Conservation (phyloP, 2,888 invertebrate species). For the Aphidius colemani region DNA sequence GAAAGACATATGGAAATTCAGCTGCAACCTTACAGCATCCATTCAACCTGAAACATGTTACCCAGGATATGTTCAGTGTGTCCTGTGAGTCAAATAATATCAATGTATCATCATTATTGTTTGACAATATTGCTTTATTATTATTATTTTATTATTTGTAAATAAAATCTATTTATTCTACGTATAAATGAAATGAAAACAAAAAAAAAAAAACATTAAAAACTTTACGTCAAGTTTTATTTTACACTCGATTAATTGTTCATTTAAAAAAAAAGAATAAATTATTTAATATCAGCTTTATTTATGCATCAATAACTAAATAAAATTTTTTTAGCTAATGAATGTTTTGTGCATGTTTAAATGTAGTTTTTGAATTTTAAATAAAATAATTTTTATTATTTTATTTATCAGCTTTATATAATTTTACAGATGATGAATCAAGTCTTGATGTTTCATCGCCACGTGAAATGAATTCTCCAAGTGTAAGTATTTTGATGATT, state of each 20-base stretch:
- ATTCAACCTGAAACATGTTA: slow-evolving; percentile 55
- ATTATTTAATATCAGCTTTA: background rate
- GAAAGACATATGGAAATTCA: slow-evolving; percentile 56
- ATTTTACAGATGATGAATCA: slow-evolving; percentile 69
- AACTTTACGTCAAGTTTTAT: background rate
- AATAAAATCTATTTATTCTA: too few relatives aligned
- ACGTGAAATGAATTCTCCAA: slow-evolving; percentile 69
- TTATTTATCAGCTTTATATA: too few relatives aligned
- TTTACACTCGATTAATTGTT: background rate
- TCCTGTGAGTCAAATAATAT: slow-evolving; percentile 53
- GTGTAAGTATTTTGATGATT: slow-evolving; percentile 58
- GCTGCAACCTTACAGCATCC: slow-evolving; percentile 54
- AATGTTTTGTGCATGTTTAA: slow-evolving; percentile 10
- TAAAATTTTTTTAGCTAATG: slow-evolving; percentile 3
- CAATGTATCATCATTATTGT: background rate
- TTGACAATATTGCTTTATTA: background rate
- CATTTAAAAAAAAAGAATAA: background rate
- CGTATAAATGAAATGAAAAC: background rate
- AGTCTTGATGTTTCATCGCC: slow-evolving; percentile 71
- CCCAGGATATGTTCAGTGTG: slow-evolving; percentile 60
- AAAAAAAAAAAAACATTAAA: slow-evolving; percentile 8
- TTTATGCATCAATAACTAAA: slow-evolving; percentile 8
- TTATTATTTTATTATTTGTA: background rate
- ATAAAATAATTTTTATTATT: slow-evolving; percentile 4
- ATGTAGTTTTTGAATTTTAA: background rate